Conservation (phyloP, 2,888 invertebrate genomes). For the Sthenelais limicola region DNA sequence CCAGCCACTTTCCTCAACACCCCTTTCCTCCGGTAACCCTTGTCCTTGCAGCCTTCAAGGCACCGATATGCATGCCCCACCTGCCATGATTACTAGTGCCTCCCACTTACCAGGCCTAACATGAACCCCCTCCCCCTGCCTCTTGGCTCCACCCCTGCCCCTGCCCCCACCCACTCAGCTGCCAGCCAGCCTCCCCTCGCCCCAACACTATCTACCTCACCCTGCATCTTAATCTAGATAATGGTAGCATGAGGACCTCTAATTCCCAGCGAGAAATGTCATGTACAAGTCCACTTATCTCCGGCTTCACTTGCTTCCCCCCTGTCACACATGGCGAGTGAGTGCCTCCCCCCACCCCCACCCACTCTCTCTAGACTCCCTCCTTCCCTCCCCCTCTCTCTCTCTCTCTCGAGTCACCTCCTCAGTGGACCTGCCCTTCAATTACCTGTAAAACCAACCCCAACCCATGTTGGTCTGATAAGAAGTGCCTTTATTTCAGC, state of each 20-base stretch:
- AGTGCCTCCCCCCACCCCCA: not conserved
- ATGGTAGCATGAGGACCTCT: constrained; percentile 13
- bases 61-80: no score
- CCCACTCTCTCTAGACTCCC: not conserved
- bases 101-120: not conserved
- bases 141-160: not conserved
- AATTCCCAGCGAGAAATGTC: constrained; percentile 9
- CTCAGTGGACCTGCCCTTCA: constrained; percentile 24
- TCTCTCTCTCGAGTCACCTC: not conserved
- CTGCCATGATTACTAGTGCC: not conserved
- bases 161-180: not conserved
- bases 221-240: constrained; percentile 35
- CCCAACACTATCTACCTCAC: constrained; percentile 14
- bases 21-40: no score
- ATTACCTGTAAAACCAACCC: constrained; percentile 25
- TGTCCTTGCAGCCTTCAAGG: no score
- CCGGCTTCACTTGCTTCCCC: no score
- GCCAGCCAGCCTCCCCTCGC: not conserved
- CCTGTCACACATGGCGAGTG: no score
- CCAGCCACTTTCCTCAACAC: no score
- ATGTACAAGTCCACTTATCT: not conserved
- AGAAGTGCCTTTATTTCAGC: no score
- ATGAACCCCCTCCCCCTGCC: not conserved
- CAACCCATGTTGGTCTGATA: not conserved
- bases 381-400: not conserved